A percentile compares a stretch with the other conserved stretches of the same genome.
Evolutionary conservation across 2,113 vertebrate species (phyloP).

Genomic region (Corynorhinus townsendii): DNA sequence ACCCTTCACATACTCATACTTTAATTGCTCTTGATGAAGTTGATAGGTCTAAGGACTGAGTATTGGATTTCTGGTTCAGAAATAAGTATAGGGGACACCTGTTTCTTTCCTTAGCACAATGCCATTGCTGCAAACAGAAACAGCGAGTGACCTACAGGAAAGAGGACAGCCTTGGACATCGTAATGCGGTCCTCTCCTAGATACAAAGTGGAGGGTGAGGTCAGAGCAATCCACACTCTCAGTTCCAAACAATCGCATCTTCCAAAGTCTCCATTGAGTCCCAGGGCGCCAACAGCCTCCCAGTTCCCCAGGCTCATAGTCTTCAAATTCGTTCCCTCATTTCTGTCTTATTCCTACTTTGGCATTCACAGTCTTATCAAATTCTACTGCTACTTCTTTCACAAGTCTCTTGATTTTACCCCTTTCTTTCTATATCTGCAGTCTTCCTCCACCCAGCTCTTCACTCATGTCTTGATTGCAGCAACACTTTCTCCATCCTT

Average conservation of each 20-base stretch:
- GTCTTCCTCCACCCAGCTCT: neutral
- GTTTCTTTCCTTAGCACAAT: neutral
- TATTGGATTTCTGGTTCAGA: neutral
- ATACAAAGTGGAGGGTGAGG: neutral
- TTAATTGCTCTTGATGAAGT: neutral
- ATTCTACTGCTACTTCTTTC: neutral
- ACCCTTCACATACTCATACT: neutral
- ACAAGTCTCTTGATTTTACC: neutral
- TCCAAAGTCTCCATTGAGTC: neutral
- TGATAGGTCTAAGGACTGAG: neutral
- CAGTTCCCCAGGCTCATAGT: neutral
- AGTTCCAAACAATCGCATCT: neutral
- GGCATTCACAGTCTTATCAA: neutral
- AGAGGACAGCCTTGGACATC: neutral
- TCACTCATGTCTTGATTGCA: neutral
- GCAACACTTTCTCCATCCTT: neutral
- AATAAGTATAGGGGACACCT: neutral
- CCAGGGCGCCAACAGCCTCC: neutral
- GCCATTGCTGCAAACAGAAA: neutral
- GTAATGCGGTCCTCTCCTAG: neutral
- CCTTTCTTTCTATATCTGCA: neutral
- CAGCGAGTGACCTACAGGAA: neutral
- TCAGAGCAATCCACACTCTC: neutral
- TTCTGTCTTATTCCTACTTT: constrained; percentile 6
- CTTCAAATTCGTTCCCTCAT: neutral